These are phyloP conservation scores for Diabrotica undecimpunctata DNA, from an alignment of 1,140 invertebrate genomes.

Conservation along the genomic window DNA sequence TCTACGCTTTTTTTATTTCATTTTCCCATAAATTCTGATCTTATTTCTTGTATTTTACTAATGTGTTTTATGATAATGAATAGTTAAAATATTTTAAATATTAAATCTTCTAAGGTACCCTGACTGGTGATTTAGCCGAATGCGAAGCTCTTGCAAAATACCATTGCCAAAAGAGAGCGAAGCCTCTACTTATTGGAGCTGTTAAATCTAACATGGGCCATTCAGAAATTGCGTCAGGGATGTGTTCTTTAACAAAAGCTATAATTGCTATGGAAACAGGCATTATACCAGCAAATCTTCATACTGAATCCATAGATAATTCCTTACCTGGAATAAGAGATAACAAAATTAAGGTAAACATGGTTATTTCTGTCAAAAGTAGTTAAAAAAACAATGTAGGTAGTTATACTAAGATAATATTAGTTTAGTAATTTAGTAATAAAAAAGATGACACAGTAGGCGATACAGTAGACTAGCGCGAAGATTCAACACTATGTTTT, in stretches of 20 bases:
- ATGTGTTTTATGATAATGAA: no score
- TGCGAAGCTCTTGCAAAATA: slow-evolving; percentile 76
- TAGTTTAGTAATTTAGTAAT: no score
- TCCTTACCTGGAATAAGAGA: slow-evolving; percentile 67
- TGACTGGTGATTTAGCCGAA: slow-evolving; percentile 82
- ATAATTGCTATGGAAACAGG: slow-evolving; percentile 66
- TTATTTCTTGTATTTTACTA: no score
- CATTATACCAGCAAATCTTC: slow-evolving; percentile 67
- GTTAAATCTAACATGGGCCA: slow-evolving; percentile 93
- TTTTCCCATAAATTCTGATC: no score
- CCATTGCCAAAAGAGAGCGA: slow-evolving; percentile 64
- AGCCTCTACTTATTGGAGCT: slow-evolving; percentile 78
- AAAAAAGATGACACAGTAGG: no score
- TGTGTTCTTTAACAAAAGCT: slow-evolving; percentile 80
- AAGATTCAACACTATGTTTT: no score
- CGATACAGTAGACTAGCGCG: no score
- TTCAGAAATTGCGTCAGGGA: slow-evolving; percentile 81
- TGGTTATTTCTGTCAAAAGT: no score
- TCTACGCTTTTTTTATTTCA: no score
- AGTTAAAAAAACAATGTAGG: no score
- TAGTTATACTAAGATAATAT: no score
- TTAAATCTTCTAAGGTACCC: slow-evolving; percentile 51
- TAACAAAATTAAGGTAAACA: slow-evolving; percentile 60
- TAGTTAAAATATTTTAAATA: slow-evolving; percentile 11
- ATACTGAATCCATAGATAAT: slow-evolving; percentile 66